Percentiles rank a stretch among this genome's conserved stretches.
These are phyloP conservation scores for Psylliodes chrysocephalus DNA, from an alignment of 2,888 invertebrate species.

Conservation along the genomic window DNA sequence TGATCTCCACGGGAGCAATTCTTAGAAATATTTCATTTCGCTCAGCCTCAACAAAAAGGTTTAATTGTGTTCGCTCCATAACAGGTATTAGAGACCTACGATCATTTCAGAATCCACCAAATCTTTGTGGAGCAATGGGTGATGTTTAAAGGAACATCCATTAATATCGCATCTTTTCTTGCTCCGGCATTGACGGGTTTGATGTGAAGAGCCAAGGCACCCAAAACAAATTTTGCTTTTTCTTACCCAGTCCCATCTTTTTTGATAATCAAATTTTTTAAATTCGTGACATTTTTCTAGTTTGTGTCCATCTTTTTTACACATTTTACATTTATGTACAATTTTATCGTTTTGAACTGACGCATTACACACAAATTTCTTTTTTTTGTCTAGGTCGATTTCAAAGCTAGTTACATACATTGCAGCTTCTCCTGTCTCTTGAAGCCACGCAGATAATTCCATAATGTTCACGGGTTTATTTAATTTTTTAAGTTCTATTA, in stretches of 20 bases:
- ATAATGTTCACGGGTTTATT: neutral
- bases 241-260: constrained; percentile 6
- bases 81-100: neutral
- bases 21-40: constrained; percentile 3
- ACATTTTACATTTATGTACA: neutral
- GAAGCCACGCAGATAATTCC: constrained; percentile 3
- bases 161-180: constrained; percentile 3
- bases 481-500: neutral
- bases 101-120: neutral
- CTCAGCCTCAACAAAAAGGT: neutral
- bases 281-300: constrained; percentile 7
- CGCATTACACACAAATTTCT: too few relatives aligned
- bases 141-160: neutral
- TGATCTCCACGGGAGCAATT: constrained; percentile 9
- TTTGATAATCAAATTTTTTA: neutral
- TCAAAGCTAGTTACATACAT: neutral
- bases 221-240: neutral
- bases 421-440: neutral
- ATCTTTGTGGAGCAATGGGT: neutral
- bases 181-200: neutral
- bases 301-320: neutral
- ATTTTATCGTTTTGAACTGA: neutral
- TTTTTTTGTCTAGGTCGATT: neutral
- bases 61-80: neutral
- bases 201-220: neutral